A percentile compares a stretch with the other conserved stretches of the same genome.
These are phyloP conservation scores for Chondrilla cf. caribensis DNA, from an alignment of 37 sponge, comb jelly and placozoan species.

Conservation along the genomic window DNA sequence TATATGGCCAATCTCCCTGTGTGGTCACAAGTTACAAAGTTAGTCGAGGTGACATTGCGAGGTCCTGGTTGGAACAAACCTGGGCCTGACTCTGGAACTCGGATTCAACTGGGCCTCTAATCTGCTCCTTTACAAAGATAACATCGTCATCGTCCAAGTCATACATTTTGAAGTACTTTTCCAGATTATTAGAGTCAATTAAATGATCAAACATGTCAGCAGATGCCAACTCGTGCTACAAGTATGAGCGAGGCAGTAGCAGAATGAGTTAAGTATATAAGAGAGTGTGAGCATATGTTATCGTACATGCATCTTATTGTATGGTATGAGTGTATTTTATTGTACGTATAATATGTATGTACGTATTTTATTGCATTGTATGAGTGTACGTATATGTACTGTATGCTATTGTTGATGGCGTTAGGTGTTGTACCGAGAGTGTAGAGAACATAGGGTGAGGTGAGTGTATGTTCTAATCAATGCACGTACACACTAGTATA, in stretches of 20 bases:
- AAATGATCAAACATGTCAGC: constrained; percentile 86
- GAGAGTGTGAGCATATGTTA: too few relatives aligned
- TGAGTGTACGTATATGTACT: too few relatives aligned
- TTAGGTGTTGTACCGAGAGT: background rate
- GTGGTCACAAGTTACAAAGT: too few relatives aligned
- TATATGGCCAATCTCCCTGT: constrained; percentile 67
- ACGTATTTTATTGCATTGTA: too few relatives aligned
- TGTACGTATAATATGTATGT: too few relatives aligned
- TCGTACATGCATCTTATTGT: too few relatives aligned
- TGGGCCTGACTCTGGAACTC: constrained; percentile 25
- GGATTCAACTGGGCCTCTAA: constrained; percentile 53
- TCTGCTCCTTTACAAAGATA: constrained; percentile 88
- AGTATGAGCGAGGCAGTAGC: background rate
- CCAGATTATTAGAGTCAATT: constrained; percentile 58
- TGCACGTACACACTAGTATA: background rate
- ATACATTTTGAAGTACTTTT: constrained; percentile 36
- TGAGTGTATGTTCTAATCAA: background rate
- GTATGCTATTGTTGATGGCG: too few relatives aligned
- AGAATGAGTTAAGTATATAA: background rate
- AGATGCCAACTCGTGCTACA: constrained; percentile 86
- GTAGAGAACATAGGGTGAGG: background rate
- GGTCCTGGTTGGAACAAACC: background rate
- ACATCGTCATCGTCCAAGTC: constrained; percentile 71
- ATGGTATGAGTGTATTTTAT: too few relatives aligned
- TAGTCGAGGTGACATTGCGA: too few relatives aligned